A percentile compares a stretch with the other conserved stretches of the same genome.
Evolutionary conservation across 2,797 vertebrate genomes (phyloP).

Genomic region (Perodicticus potto): DNA sequence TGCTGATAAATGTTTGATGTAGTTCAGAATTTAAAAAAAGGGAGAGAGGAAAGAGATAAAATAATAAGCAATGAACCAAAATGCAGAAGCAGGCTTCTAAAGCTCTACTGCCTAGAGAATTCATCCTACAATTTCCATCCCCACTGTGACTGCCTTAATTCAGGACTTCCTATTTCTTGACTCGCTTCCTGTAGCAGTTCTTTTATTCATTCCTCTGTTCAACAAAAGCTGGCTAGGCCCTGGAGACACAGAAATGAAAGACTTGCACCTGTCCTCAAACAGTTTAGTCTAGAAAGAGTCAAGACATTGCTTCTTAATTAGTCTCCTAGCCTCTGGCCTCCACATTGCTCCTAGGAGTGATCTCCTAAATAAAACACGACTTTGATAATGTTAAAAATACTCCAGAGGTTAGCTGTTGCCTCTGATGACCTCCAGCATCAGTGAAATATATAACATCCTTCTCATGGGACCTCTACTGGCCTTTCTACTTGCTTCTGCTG

Average conservation of each 20-base stretch:
- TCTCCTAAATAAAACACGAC: neutral
- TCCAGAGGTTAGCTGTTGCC: neutral
- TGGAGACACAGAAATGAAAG: conserved; percentile 1
- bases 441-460: neutral
- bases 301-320: neutral
- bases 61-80: neutral
- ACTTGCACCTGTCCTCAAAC: neutral
- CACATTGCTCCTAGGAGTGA: neutral
- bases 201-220: neutral
- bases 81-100: neutral
- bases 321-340: neutral
- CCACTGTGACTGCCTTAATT: neutral
- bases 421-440: neutral
- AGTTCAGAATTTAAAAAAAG: neutral
- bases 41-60: neutral
- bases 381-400: conserved; percentile 23
- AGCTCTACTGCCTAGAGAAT: neutral
- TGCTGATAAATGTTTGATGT: neutral
- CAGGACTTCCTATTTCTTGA: neutral
- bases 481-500: neutral
- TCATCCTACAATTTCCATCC: neutral
- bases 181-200: neutral
- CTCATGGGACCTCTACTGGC: neutral
- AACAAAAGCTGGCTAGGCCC: neutral
- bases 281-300: neutral